phyloP scores from a whole-genome alignment of 1,140 invertebrate genomes.

The Cepaea nemoralis region DNA sequence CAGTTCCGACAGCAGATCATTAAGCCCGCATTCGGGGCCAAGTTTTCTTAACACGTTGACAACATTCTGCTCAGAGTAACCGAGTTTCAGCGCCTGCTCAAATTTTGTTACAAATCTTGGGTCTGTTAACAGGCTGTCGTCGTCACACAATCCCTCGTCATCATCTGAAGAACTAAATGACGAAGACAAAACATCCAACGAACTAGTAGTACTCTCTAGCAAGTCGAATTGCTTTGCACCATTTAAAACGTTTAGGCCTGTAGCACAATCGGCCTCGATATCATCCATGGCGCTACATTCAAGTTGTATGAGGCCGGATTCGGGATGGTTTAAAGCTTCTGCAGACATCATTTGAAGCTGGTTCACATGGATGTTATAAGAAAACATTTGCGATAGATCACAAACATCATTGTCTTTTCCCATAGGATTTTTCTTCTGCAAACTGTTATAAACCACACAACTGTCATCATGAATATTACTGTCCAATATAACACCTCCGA shows the following conservation, averaged over 20 bases:
- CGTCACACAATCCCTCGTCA: slow-evolving; percentile 16
- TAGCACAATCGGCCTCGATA: neutral
- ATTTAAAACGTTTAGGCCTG: neutral
- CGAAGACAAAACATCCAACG: neutral
- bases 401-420: neutral
- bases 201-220: neutral
- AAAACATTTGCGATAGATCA: neutral
- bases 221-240: neutral
- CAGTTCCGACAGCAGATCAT: slow-evolving; percentile 85
- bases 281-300: neutral
- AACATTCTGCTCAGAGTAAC: slow-evolving; percentile 89
- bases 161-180: neutral
- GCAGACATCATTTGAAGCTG: neutral
- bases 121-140: slow-evolving; percentile 31
- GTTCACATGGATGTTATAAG: neutral
- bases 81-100: slow-evolving; percentile 89
- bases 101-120: slow-evolving; percentile 73
- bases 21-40: slow-evolving; percentile 79
- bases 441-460: neutral
- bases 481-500: too few species aligned
- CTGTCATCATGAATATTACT: neutral
- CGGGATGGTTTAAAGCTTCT: neutral
- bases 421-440: neutral
- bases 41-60: slow-evolving; percentile 86
- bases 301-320: neutral